Percentiles rank a stretch among this genome's conserved stretches.
These are phyloP conservation scores for Chunga burmeisteri DNA, from an alignment of 2,113 vertebrate genomes.

Conservation along the genomic window DNA sequence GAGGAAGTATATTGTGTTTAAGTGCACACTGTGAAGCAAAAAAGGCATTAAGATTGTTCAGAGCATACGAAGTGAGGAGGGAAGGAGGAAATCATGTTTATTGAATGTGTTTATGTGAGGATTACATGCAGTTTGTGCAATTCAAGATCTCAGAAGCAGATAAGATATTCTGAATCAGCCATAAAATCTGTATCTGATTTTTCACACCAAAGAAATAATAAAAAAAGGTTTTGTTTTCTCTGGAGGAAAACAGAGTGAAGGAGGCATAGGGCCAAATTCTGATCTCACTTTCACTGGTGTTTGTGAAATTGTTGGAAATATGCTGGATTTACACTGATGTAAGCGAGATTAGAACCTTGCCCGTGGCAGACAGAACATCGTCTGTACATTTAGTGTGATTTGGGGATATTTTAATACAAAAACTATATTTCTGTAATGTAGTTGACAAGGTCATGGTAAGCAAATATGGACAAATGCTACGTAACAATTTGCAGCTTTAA, in stretches of 20 bases:
- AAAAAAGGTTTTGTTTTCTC: conserved; percentile 53
- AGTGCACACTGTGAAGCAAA: conserved; percentile 48
- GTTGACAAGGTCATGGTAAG: conserved; percentile 10
- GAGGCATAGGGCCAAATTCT: conserved; percentile 49
- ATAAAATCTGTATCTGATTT: conserved; percentile 57
- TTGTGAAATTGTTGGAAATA: conserved; percentile 33
- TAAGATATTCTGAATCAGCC: conserved; percentile 44
- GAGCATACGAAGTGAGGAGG: conserved; percentile 29
- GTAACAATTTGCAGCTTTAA: conserved; percentile 8
- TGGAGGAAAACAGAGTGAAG: conserved; percentile 23
- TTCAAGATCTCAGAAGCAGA: conserved; percentile 49
- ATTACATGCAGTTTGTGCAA: conserved; percentile 46
- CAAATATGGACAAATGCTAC: neutral
- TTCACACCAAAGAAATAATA: conserved; percentile 53
- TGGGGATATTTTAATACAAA: neutral
- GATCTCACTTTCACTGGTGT: conserved; percentile 43
- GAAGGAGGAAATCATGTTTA: conserved; percentile 12
- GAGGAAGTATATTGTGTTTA: conserved; percentile 68
- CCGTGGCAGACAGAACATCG: neutral
- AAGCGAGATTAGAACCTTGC: conserved; percentile 35
- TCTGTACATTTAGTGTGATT: neutral
- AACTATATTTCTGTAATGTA: neutral
- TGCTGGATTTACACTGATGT: conserved; percentile 59
- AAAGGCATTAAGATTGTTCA: conserved; percentile 68
- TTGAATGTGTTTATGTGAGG: conserved; percentile 62